Evolutionary conservation across 2,113 vertebrate genomes (phyloP).

Genomic region (Podarcis muralis): DNA sequence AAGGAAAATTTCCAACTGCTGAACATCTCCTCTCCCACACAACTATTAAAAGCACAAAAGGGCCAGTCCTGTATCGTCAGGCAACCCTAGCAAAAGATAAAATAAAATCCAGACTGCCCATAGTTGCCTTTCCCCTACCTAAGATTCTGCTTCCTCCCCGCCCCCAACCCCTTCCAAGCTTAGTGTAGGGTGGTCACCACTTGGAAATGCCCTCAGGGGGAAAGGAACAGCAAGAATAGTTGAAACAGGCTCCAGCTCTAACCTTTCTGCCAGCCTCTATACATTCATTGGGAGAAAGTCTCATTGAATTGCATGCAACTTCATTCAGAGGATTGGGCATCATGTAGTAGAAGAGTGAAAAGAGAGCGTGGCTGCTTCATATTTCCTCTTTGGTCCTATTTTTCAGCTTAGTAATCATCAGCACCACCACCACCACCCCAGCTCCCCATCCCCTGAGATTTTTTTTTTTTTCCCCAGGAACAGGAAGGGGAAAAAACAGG

Average conservation of each 20-base stretch:
- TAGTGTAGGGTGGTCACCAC: too few relatives aligned
- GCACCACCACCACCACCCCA: not conserved
- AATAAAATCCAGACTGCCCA: not conserved
- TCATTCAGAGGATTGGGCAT: not conserved
- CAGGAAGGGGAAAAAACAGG: not conserved
- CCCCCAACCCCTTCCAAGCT: not conserved
- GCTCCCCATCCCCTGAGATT: not conserved
- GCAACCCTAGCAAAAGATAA: not conserved
- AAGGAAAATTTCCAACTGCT: constrained; percentile 6
- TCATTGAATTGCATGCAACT: not conserved
- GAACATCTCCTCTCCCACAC: constrained; percentile 5
- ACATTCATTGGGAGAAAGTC: too few relatives aligned
- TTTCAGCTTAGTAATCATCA: not conserved
- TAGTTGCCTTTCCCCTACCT: not conserved
- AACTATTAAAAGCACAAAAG: constrained; percentile 9
- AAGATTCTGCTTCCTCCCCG: too few relatives aligned
- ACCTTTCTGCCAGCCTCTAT: too few relatives aligned
- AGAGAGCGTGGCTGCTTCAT: not conserved
- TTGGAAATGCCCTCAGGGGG: not conserved
- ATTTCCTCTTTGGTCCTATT: not conserved
- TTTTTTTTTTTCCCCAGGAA: too few relatives aligned
- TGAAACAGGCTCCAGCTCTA: not conserved
- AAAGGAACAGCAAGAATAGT: not conserved
- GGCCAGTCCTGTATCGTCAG: not conserved
- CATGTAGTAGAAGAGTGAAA: not conserved